phyloP scores from a whole-genome alignment of 2,797 vertebrate genomes.

The Alectoris magna region DNA sequence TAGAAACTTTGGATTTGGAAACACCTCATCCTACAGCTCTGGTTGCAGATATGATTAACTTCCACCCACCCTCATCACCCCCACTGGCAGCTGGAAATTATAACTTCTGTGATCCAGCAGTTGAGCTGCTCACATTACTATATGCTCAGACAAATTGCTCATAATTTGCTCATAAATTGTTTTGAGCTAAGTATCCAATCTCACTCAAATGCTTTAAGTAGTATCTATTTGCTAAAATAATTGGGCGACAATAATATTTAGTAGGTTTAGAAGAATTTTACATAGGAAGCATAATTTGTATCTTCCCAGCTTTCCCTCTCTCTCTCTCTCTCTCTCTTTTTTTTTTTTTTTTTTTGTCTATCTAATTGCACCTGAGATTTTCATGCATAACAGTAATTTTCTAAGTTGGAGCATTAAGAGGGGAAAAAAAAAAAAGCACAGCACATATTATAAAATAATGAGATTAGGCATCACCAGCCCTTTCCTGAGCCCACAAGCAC shows the following conservation, averaged over 20 bases:
- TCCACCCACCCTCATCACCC: background rate
- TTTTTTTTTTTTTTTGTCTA: background rate
- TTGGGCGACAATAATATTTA: background rate
- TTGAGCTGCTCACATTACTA: background rate
- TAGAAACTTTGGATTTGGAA: background rate
- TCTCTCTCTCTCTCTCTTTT: background rate
- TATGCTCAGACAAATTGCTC: background rate
- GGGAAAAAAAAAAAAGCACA: background rate
- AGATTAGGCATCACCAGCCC: background rate
- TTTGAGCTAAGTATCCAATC: background rate
- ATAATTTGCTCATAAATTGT: background rate
- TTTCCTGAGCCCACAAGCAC: background rate
- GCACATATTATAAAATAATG: background rate
- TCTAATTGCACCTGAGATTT: slow-evolving; percentile 2
- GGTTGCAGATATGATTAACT: background rate
- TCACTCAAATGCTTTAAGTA: background rate
- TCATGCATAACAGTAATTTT: background rate
- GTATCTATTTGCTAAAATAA: background rate
- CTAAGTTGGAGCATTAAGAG: background rate
- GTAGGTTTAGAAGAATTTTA: background rate
- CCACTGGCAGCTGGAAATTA: background rate
- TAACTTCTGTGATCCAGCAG: background rate
- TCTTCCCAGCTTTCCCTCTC: background rate
- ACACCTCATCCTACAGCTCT: background rate
- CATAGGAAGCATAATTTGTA: background rate